phyloP scores from a whole-genome alignment of 2,113 vertebrate genomes.

The Crotalus tigris region DNA sequence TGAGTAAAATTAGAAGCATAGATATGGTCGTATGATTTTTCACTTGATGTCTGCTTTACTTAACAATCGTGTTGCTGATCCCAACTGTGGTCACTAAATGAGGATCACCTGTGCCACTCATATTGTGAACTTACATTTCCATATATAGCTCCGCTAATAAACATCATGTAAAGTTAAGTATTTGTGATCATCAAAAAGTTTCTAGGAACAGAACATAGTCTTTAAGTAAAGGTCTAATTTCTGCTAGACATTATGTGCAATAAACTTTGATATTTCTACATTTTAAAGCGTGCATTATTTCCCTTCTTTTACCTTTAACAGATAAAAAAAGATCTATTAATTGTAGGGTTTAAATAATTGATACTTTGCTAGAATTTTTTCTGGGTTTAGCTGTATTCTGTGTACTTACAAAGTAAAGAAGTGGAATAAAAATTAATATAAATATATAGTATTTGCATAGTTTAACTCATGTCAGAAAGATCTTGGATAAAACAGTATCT shows the following conservation, averaged over 20 bases:
- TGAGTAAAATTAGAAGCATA: background rate
- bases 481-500: background rate
- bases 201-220: slow-evolving; percentile 7
- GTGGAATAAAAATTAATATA: background rate
- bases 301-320: background rate
- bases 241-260: background rate
- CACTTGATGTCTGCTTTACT: background rate
- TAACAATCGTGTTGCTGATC: background rate
- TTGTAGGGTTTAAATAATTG: background rate
- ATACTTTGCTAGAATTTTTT: background rate
- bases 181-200: background rate
- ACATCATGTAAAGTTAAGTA: background rate
- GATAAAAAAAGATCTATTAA: background rate
- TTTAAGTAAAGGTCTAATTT: background rate
- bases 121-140: background rate
- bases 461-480: slow-evolving; percentile 26
- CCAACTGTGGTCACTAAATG: background rate
- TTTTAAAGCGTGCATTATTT: background rate
- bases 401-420: background rate
- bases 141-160: no score
- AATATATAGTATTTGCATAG: slow-evolving; percentile 20
- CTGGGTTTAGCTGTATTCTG: slow-evolving; percentile 2
- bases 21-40: background rate
- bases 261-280: background rate
- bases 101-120: background rate